These are phyloP conservation scores for Oeneis ivallda DNA, from an alignment of 2,888 invertebrate genomes.

Conservation along the genomic window DNA sequence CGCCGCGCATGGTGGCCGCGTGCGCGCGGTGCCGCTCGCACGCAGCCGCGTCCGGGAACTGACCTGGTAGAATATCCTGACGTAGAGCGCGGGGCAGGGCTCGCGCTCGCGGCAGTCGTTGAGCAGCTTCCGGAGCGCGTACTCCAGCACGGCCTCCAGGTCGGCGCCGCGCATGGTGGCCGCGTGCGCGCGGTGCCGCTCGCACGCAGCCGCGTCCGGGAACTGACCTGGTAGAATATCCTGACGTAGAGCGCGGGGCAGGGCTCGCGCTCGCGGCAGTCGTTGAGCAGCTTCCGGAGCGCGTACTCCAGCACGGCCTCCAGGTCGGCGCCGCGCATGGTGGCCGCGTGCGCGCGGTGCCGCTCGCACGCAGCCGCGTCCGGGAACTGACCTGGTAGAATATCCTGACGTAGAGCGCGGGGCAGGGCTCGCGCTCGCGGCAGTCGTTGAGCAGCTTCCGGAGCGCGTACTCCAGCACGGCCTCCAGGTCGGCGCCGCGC, in stretches of 20 bases:
- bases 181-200: slow-evolving; percentile 59
- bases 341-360: slow-evolving; percentile 58
- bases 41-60: slow-evolving; percentile 65
- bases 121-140: slow-evolving; percentile 77
- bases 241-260: slow-evolving; percentile 87
- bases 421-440: slow-evolving; percentile 69
- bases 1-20: slow-evolving; percentile 56
- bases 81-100: slow-evolving; percentile 84
- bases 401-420: slow-evolving; percentile 88
- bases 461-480: slow-evolving; percentile 77
- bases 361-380: slow-evolving; percentile 61
- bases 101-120: slow-evolving; percentile 66
- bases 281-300: slow-evolving; percentile 73
- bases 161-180: slow-evolving; percentile 58
- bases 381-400: slow-evolving; percentile 86
- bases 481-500: slow-evolving; percentile 60
- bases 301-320: slow-evolving; percentile 76
- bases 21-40: slow-evolving; percentile 59
- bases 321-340: slow-evolving; percentile 61
- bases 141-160: slow-evolving; percentile 73
- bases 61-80: slow-evolving; percentile 91
- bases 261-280: slow-evolving; percentile 65
- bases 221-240: slow-evolving; percentile 87
- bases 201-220: slow-evolving; percentile 58
- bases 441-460: slow-evolving; percentile 71